A percentile compares a stretch with the other conserved stretches of the same genome.
phyloP scores from a whole-genome alignment of 2,888 invertebrate genomes.

The Timandra comae region DNA sequence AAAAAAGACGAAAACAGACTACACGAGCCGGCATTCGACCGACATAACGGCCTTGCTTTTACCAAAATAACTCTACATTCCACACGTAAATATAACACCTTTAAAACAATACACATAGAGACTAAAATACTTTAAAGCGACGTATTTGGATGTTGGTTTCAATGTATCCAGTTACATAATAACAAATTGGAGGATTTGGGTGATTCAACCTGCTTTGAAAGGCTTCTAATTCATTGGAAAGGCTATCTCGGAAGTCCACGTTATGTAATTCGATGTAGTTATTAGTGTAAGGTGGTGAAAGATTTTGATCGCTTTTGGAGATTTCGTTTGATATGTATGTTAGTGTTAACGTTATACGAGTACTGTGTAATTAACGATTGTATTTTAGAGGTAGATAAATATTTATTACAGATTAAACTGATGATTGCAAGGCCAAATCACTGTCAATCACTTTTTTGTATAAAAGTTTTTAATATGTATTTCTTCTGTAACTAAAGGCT shows the following conservation, averaged over 20 bases:
- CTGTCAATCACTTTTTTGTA: too few species aligned
- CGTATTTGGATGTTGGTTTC: slow-evolving; percentile 2
- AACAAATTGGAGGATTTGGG: slow-evolving; percentile 15
- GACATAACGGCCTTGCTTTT: slow-evolving; percentile 28
- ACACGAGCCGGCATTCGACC: slow-evolving; percentile 20
- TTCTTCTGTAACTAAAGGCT: too few species aligned
- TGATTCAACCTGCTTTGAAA: slow-evolving; percentile 19
- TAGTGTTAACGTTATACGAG: too few species aligned
- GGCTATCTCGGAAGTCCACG: slow-evolving; percentile 14
- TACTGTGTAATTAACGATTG: too few species aligned
- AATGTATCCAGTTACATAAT: slow-evolving; percentile 14
- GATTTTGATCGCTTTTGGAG: too few species aligned
- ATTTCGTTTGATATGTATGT: too few species aligned
- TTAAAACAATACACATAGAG: slow-evolving; percentile 9
- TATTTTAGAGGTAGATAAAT: too few species aligned
- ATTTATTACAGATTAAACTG: too few species aligned
- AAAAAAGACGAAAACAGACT: slow-evolving; percentile 33
- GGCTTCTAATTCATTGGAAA: slow-evolving; percentile 12
- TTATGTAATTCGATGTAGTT: too few species aligned
- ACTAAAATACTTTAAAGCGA: slow-evolving; percentile 1
- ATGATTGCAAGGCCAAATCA: too few species aligned
- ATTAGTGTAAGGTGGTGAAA: too few species aligned
- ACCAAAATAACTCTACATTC: slow-evolving; percentile 13
- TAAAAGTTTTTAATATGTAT: too few species aligned
- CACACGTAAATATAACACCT: slow-evolving; percentile 10